phyloP scores from a whole-genome alignment of 2,888 invertebrate genomes.

The Andrena marginata region DNA sequence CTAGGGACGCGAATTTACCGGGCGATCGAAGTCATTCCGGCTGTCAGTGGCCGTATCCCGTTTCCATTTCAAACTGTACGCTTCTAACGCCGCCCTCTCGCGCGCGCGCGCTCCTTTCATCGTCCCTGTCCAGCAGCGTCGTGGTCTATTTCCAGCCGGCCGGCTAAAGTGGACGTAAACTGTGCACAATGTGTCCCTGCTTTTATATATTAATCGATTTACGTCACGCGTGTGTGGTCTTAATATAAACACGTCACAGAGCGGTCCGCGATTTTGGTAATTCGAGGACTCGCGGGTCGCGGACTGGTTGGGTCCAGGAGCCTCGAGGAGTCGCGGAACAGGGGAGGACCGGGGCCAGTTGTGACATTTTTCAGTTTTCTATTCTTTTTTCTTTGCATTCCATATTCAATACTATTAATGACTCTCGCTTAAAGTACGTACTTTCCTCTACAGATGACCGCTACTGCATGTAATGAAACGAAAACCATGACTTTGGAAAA shows the following conservation, averaged over 20 bases:
- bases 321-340: too few relatives aligned
- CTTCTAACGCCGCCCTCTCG: constrained; percentile 8
- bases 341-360: too few relatives aligned
- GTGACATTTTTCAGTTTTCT: too few relatives aligned
- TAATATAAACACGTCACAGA: constrained; percentile 17
- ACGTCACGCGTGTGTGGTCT: constrained; percentile 9
- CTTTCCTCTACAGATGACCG: too few relatives aligned
- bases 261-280: neutral
- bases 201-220: constrained; percentile 53
- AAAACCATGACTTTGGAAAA: too few relatives aligned
- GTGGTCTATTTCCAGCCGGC: constrained; percentile 48
- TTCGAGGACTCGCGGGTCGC: neutral
- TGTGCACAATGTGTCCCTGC: constrained; percentile 6
- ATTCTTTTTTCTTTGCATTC: too few relatives aligned
- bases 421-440: too few relatives aligned
- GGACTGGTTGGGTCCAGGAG: neutral
- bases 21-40: constrained; percentile 51
- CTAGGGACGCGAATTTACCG: constrained; percentile 52
- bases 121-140: neutral
- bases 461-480: too few relatives aligned
- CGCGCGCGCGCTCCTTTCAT: constrained; percentile 3
- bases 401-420: too few relatives aligned
- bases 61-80: constrained; percentile 49
- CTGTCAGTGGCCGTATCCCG: constrained; percentile 59
- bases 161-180: constrained; percentile 24